Evolutionary conservation across 2,797 vertebrate species (phyloP).

Genomic region (Chaunax sp.): DNA sequence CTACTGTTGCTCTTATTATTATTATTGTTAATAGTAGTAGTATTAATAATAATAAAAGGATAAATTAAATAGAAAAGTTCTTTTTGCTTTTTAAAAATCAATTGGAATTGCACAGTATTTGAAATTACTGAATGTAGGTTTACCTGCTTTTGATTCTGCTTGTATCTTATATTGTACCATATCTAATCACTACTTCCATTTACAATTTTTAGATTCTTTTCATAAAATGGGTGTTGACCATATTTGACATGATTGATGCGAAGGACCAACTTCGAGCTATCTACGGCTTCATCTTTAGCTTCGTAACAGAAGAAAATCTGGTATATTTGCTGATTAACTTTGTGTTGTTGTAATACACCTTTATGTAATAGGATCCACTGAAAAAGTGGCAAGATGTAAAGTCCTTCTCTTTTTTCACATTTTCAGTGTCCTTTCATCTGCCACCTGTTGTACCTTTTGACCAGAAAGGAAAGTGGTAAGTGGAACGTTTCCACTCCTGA

Average conservation of each 20-base stretch:
- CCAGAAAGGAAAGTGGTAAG: conserved; percentile 91
- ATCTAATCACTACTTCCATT: neutral
- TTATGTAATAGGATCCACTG: conserved; percentile 2
- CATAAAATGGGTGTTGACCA: conserved; percentile 91
- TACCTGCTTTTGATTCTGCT: neutral
- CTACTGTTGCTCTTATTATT: no score
- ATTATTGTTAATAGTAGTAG: no score
- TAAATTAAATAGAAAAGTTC: neutral
- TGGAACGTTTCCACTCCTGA: conserved; percentile 17
- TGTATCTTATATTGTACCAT: neutral
- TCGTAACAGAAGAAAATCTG: conserved; percentile 89
- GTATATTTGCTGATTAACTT: conserved; percentile 76
- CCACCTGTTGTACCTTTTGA: conserved; percentile 93
- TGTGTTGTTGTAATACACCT: conserved; percentile 6
- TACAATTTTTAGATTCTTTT: conserved; percentile 86
- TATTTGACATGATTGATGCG: conserved; percentile 93
- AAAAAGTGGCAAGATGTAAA: conserved; percentile 3
- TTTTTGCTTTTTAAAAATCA: neutral
- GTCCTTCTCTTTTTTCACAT: conserved; percentile 19
- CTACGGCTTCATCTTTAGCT: conserved; percentile 95
- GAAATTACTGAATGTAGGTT: neutral
- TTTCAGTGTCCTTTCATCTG: conserved; percentile 92
- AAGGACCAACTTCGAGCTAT: conserved; percentile 90
- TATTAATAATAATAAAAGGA: no score
- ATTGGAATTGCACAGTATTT: neutral